Percentiles rank a stretch among this genome's conserved stretches.
Conservation (phyloP, 2,113 vertebrate species). For the Neotragus moschatus region DNA sequence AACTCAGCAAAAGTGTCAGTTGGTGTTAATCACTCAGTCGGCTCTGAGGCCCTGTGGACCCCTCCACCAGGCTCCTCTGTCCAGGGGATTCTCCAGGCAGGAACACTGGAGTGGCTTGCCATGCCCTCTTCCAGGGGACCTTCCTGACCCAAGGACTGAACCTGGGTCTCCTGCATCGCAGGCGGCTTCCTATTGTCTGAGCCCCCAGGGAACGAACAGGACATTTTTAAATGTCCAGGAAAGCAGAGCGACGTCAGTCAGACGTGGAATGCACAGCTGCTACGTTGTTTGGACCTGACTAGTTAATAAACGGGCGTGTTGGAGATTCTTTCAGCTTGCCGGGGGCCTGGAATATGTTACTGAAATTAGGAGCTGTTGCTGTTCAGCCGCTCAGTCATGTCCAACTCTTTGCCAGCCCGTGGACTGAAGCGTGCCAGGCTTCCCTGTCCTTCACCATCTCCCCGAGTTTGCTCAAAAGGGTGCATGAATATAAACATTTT, state of each 20-base stretch:
- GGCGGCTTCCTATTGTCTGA: neutral
- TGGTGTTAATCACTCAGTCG: fast-evolving
- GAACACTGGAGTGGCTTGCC: neutral
- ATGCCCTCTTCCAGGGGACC: neutral
- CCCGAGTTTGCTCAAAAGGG: neutral
- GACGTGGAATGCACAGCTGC: neutral
- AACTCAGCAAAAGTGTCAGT: neutral
- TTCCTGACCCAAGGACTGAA: neutral
- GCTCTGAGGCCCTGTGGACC: neutral
- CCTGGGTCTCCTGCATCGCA: neutral
- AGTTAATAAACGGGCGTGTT: neutral
- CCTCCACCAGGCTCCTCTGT: neutral
- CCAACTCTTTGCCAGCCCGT: neutral
- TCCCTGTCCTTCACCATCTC: neutral
- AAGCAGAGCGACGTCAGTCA: neutral
- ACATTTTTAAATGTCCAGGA: neutral
- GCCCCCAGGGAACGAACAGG: neutral
- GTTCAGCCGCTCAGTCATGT: neutral
- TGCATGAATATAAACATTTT: neutral
- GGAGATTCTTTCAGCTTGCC: neutral
- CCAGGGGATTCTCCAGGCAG: neutral
- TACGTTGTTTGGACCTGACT: neutral
- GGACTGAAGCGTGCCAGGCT: neutral
- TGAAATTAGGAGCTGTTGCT: neutral
- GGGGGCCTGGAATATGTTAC: neutral